Percentiles rank a stretch among this genome's conserved stretches.
These are phyloP conservation scores for Rhinogobio ventralis DNA, from an alignment of 2,797 vertebrate genomes.

Conservation along the genomic window DNA sequence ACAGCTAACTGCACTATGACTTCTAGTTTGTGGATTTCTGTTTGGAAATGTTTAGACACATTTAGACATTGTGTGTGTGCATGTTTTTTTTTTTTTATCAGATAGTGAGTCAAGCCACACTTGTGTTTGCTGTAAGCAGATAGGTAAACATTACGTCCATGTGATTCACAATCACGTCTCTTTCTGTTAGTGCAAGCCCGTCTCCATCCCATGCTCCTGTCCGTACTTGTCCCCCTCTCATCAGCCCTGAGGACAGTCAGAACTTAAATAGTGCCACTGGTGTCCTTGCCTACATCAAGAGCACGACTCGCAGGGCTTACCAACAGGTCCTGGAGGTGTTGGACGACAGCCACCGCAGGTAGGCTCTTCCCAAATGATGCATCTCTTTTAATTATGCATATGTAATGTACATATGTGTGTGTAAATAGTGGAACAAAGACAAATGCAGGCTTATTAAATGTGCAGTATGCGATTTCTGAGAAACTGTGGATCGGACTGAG, in stretches of 20 bases:
- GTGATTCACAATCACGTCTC: conserved; percentile 12
- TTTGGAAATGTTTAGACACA: not conserved
- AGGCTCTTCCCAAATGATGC: conserved; percentile 73
- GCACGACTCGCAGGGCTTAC: conserved; percentile 94
- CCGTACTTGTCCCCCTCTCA: conserved; percentile 88
- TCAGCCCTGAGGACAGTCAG: conserved; percentile 86
- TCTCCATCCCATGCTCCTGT: conserved; percentile 81
- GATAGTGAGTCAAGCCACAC: not conserved
- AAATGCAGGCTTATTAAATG: not conserved
- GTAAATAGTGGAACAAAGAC: not conserved
- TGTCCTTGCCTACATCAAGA: conserved; percentile 94
- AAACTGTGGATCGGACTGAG: not conserved
- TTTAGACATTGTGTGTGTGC: not conserved
- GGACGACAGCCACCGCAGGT: conserved; percentile 92
- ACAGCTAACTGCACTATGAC: not conserved
- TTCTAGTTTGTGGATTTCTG: not conserved
- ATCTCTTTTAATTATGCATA: conserved; percentile 11
- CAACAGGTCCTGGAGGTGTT: conserved; percentile 96
- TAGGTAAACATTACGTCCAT: not conserved
- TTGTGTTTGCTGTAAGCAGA: not conserved
- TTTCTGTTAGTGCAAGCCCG: conserved; percentile 86
- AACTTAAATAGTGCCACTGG: conserved; percentile 90
- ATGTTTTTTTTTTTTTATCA: not conserved
- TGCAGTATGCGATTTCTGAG: not conserved
- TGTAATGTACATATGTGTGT: not conserved